A percentile compares a stretch with the other conserved stretches of the same genome.
These are phyloP conservation scores for Alfaro cultratus DNA, from an alignment of 2,797 vertebrate species.

Conservation along the genomic window DNA sequence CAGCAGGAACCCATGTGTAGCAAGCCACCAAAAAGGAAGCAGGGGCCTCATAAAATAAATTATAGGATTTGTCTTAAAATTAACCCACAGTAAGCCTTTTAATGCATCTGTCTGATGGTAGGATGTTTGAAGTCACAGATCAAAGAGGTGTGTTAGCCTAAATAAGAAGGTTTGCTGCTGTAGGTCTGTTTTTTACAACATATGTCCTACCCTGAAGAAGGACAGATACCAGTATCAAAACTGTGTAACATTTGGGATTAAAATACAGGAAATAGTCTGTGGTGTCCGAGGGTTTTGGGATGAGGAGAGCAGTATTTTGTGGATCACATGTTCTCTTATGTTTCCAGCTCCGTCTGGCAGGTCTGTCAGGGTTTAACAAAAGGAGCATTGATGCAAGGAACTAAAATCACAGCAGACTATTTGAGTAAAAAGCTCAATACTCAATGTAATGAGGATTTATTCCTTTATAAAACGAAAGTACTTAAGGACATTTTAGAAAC, in stretches of 20 bases:
- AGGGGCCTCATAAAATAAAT: conserved; percentile 24
- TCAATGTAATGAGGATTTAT: conserved; percentile 20
- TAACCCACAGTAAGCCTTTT: conserved; percentile 29
- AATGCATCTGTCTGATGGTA: conserved; percentile 45
- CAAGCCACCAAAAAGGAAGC: conserved; percentile 38
- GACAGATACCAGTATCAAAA: neutral
- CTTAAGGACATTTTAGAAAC: neutral
- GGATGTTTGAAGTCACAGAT: conserved; percentile 33
- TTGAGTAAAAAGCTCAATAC: conserved; percentile 25
- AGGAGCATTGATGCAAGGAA: conserved; percentile 47
- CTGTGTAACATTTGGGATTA: neutral
- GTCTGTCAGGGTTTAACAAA: conserved; percentile 44
- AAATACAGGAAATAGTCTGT: neutral
- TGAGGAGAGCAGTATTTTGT: neutral
- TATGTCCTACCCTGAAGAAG: conserved; percentile 9
- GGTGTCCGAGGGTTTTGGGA: neutral
- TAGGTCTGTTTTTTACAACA: conserved; percentile 25
- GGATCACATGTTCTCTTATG: neutral
- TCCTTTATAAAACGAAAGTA: neutral
- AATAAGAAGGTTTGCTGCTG: conserved; percentile 7
- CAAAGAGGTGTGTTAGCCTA: conserved; percentile 34
- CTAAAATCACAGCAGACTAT: conserved; percentile 24
- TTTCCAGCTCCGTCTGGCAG: conserved; percentile 32
- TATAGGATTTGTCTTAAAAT: conserved; percentile 26
- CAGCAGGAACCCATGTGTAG: conserved; percentile 7